Evolutionary conservation across 2,888 invertebrate species (phyloP), one percentile per base, ranked within the genome.

Genomic region (Habrosyne pyritoides): DNA sequence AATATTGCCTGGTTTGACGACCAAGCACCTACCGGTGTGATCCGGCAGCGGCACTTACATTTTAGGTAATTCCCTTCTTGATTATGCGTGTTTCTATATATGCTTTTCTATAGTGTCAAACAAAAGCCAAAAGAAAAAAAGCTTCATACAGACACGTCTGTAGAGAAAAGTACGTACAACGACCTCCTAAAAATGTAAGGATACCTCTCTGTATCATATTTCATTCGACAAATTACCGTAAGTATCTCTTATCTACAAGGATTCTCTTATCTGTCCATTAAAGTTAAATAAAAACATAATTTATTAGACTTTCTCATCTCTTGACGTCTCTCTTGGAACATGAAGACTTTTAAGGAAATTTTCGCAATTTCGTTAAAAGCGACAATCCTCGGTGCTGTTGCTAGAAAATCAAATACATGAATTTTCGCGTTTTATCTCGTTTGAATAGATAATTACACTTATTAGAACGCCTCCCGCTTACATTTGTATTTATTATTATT

Each of bases 201-300:
- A 42, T 42, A n/a, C n/a, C 18, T 10, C 36, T 14, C 36, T 49
- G 22, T 18, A 10, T 49, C 26, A 18, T 28, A 28, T 28, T 50
- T 28, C 50, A 50, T 28, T 49, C 50, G 28, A 30, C 50, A 50
- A 50, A 28, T 50, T 50, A 50, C 28, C 21, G 12, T 50, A 50
- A 30, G 50, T 12, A 28, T 18, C 2, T 50, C 14, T 28, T 50
- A 50, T 50, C 30, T 50, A 10, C 28, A 28, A 28, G 50, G 22
- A 49, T 50, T 28, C 50, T 50, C 50, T 50, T 50, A 50, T 50
- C 50, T 28, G 28, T 62, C 64, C 63, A 64, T 68, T 65, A 66
- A 58, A 61, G 64, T 60, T 67, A 67, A 66, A 75, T 70, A 70
- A 65, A 50, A 71, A 77, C 66, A 63, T 63, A 59, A 69, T 74